Evolutionary conservation across 2,113 vertebrate genomes (phyloP), one percentile per base, ranked within the genome.

Genomic region (Mus pahari): DNA sequence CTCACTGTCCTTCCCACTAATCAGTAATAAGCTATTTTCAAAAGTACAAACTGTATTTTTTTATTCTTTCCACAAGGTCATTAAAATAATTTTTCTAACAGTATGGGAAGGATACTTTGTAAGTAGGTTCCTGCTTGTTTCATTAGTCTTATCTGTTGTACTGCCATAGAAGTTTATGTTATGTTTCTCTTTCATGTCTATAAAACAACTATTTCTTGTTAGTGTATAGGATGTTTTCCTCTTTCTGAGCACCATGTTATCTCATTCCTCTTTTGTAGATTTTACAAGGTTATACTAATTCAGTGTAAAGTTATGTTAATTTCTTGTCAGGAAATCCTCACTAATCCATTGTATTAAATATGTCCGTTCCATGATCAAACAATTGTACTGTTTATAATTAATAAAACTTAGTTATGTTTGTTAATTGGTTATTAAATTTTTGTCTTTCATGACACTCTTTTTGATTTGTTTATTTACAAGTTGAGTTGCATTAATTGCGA

Each of bases 361-460:
- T 81, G 2, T 58, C 2, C 24, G 79, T 39, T 58, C 10, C 36
- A 82, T 39, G 11, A 58, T 33, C 20, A 55, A 79, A 33, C 20
- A 22, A 39, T 4, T 2, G 9, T 7, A 58, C 7, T 24, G 36
- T 24, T 26, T 58, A 58, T 58, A 33, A 3, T 58, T 82, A n/a
- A 58, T 39, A 58, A 75, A 81, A 48, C 13, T 33, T 36, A 36
- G 11, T 82, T 58, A 74, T 68, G 3, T 53, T 60, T 89, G 26
- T 7, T 28, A 70, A 82, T 86, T 86, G 71, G 24, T 86, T 73
- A 36, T 68, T 94, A 95, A n/a, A 24, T 13, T 33, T 73, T 24
- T 92, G 0, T 24, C 0, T 92, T 79, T 50, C 28, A 22, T 50
- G 22, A 62, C 3, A 42, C 20, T 64, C 88, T 74, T 2, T 73